These are phyloP conservation scores for Drosophila biarmipes DNA, from an alignment of 1,140 invertebrate genomes.

Conservation along the genomic window DNA sequence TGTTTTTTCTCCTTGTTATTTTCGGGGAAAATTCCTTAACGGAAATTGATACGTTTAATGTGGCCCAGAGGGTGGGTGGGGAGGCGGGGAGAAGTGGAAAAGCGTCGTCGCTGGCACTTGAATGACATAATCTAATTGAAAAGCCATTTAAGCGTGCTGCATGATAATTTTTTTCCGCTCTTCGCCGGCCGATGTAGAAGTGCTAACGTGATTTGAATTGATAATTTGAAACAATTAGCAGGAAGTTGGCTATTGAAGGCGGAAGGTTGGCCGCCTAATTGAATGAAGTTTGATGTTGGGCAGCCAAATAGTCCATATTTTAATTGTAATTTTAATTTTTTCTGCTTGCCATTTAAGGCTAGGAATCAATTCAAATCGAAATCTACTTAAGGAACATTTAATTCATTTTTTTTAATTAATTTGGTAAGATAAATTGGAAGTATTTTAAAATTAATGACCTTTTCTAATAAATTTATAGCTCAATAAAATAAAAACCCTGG, in stretches of 20 bases:
- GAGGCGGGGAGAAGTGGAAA: neutral
- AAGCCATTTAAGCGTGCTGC: conserved; percentile 81
- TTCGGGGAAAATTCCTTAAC: conserved; percentile 64
- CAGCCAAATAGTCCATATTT: neutral
- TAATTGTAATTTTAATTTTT: too few relatives aligned
- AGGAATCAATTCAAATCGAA: too few relatives aligned
- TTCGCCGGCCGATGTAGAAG: neutral
- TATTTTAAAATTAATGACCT: too few relatives aligned
- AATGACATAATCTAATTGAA: conserved; percentile 83
- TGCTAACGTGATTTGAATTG: conserved; percentile 77
- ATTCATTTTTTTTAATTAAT: too few relatives aligned
- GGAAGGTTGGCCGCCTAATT: conserved; percentile 46
- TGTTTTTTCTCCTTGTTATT: conserved; percentile 16
- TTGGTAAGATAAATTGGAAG: too few relatives aligned
- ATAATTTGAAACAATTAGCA: conserved; percentile 77
- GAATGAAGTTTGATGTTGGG: conserved; percentile 51
- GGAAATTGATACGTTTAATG: conserved; percentile 76
- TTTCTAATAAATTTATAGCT: too few relatives aligned
- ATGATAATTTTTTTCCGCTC: conserved; percentile 68
- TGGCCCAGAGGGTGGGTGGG: conserved; percentile 8
- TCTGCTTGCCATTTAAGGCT: too few relatives aligned
- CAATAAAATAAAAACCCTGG: too few relatives aligned
- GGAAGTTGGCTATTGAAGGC: conserved; percentile 33
- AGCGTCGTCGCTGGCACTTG: conserved; percentile 50
- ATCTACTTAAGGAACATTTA: too few relatives aligned